phyloP scores from a whole-genome alignment of 2,797 vertebrate species.

The Pipistrellus pygmaeus region DNA sequence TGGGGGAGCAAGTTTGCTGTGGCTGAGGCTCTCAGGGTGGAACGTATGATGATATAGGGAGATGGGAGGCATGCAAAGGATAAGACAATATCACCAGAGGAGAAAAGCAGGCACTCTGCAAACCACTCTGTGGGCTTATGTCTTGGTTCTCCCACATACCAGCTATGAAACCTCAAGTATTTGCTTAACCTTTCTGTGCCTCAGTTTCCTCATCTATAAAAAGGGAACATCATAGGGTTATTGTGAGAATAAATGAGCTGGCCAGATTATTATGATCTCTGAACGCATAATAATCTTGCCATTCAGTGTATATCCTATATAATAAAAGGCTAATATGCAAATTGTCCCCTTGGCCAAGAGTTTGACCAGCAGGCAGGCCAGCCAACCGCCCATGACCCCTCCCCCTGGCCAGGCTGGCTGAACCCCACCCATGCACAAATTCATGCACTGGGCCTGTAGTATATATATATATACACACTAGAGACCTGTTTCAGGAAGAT shows the following conservation, averaged over 20 bases:
- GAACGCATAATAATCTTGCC: too few relatives aligned
- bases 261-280: too few relatives aligned
- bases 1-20: neutral
- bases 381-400: too few relatives aligned
- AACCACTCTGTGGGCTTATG: neutral
- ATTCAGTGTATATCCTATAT: too few relatives aligned
- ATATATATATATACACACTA: too few relatives aligned
- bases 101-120: neutral
- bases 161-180: neutral
- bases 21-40: neutral
- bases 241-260: conserved; percentile 17
- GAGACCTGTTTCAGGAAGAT: too few relatives aligned
- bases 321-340: too few relatives aligned
- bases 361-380: too few relatives aligned
- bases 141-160: neutral
- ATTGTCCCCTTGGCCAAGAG: too few relatives aligned
- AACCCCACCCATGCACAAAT: too few relatives aligned
- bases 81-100: neutral
- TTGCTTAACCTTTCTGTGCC: neutral
- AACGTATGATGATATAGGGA: fast-evolving
- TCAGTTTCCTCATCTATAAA: conserved; percentile 37
- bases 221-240: neutral
- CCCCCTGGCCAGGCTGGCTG: too few relatives aligned
- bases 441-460: too few relatives aligned
- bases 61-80: fast-evolving